Conservation (phyloP, 1,140 invertebrate genomes). For the Agraylea sexmaculata region DNA sequence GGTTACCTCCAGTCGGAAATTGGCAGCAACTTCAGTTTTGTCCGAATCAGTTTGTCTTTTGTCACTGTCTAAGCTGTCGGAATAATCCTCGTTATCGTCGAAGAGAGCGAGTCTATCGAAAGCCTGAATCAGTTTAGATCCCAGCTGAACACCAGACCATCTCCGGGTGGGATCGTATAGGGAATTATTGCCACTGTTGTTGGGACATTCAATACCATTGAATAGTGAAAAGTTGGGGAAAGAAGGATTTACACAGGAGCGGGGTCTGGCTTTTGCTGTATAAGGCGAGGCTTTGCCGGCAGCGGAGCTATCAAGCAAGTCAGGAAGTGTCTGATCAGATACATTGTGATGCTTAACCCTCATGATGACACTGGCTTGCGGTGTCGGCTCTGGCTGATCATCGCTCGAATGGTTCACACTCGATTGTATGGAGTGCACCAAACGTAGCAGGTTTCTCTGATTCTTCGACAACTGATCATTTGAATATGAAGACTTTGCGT, state of each 20-base stretch:
- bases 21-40: not conserved
- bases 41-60: constrained; percentile 20
- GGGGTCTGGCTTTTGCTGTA: constrained; percentile 47
- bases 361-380: constrained; percentile 38
- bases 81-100: constrained; percentile 60
- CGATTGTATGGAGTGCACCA: constrained; percentile 42
- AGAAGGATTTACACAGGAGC: constrained; percentile 52
- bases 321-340: constrained; percentile 38
- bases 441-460: constrained; percentile 43
- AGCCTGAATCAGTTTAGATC: constrained; percentile 55
- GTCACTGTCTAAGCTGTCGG: constrained; percentile 57
- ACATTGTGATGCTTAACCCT: constrained; percentile 32
- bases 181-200: constrained; percentile 42
- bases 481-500: constrained; percentile 5
- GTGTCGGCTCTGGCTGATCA: constrained; percentile 29
- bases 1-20: not conserved
- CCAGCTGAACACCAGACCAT: constrained; percentile 60
- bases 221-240: constrained; percentile 28
- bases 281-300: constrained; percentile 35
- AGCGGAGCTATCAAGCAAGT: constrained; percentile 42
- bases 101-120: constrained; percentile 57
- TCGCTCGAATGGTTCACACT: constrained; percentile 38
- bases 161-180: constrained; percentile 50
- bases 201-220: constrained; percentile 28
- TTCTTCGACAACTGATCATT: constrained; percentile 32